Percentiles rank a stretch among this genome's conserved stretches.
phyloP scores from a whole-genome alignment of 2,113 vertebrate genomes.

The Trogon melanurus region DNA sequence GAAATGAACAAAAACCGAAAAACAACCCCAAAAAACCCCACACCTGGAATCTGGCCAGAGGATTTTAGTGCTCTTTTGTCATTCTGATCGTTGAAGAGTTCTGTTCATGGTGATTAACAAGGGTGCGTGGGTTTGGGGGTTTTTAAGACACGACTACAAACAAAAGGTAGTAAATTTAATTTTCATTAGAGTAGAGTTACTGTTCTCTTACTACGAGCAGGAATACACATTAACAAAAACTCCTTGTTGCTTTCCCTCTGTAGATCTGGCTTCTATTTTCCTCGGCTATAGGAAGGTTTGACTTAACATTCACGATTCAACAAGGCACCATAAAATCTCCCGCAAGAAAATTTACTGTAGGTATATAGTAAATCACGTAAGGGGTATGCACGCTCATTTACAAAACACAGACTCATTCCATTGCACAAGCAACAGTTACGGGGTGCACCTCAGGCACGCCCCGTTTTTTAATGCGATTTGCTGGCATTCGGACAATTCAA shows the following conservation, averaged over 20 bases:
- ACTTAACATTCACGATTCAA: constrained; percentile 54
- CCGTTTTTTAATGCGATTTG: background rate
- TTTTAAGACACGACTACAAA: constrained; percentile 37
- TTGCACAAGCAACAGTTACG: background rate
- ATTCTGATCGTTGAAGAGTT: constrained; percentile 41
- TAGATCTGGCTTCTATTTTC: constrained; percentile 70
- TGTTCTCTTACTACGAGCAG: background rate
- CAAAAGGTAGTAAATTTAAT: constrained; percentile 56
- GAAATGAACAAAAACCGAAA: background rate
- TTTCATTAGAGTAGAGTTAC: constrained; percentile 51
- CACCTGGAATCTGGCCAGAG: constrained; percentile 43
- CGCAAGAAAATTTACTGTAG: constrained; percentile 59
- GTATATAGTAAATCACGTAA: constrained; percentile 26
- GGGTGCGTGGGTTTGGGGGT: background rate
- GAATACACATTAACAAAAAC: constrained; percentile 53
- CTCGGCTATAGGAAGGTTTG: constrained; percentile 61
- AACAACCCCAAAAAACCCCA: background rate
- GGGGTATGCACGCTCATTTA: background rate
- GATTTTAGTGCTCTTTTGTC: constrained; percentile 53
- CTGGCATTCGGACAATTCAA: background rate
- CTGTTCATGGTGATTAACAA: constrained; percentile 53
- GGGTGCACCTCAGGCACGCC: fast-evolving
- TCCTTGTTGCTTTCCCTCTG: constrained; percentile 48
- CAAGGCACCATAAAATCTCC: constrained; percentile 56
- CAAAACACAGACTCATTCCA: constrained; percentile 17